These are phyloP conservation scores for Megalops cyprinoides DNA, from an alignment of 2,797 vertebrate genomes.

Conservation along the genomic window DNA sequence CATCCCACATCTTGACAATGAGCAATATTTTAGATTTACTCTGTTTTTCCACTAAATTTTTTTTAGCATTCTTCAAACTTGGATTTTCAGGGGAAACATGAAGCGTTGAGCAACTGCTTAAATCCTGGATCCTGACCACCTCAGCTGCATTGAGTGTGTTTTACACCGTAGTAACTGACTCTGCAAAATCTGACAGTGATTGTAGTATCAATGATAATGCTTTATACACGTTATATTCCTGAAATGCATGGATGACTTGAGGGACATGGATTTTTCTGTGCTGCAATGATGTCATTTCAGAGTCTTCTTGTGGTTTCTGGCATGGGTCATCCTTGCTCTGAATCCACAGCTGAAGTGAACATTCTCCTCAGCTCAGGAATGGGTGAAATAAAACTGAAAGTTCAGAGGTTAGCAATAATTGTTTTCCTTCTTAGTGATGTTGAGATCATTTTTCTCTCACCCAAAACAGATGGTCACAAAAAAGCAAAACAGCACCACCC, in stretches of 20 bases:
- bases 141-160: too few relatives aligned
- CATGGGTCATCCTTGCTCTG: too few relatives aligned
- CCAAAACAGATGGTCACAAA: constrained; percentile 81
- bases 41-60: constrained; percentile 13
- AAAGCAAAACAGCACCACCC: constrained; percentile 67
- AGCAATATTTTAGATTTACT: constrained; percentile 8
- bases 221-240: background rate
- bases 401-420: constrained; percentile 68
- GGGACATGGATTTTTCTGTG: background rate
- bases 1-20: background rate
- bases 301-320: background rate
- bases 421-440: constrained; percentile 66
- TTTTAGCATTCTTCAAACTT: too few relatives aligned
- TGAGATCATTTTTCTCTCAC: constrained; percentile 65
- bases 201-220: background rate
- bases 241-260: background rate
- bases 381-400: constrained; percentile 18
- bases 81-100: too few relatives aligned
- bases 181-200: too few relatives aligned
- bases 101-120: background rate
- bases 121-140: background rate
- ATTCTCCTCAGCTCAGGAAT: background rate
- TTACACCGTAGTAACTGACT: too few relatives aligned
- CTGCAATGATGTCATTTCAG: background rate
- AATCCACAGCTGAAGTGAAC: too few relatives aligned